These are phyloP conservation scores for Poeciliopsis retropinna DNA, from an alignment of 2,113 vertebrate species.

Conservation along the genomic window DNA sequence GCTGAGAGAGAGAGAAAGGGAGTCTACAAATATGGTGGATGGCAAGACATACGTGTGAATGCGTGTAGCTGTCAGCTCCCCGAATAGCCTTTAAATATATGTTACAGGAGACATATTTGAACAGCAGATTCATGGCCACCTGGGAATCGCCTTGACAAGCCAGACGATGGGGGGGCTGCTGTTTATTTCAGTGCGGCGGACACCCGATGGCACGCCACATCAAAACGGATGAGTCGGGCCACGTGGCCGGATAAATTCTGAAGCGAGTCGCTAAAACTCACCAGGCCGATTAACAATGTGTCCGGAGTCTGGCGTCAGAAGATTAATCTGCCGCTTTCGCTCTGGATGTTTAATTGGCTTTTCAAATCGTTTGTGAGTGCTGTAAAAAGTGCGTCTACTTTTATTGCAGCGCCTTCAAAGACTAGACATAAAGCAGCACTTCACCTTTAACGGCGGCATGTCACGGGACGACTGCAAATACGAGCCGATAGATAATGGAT, in stretches of 20 bases:
- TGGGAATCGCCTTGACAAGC: conserved; percentile 27
- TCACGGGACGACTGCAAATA: conserved; percentile 55
- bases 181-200: conserved; percentile 53
- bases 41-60: conserved; percentile 16
- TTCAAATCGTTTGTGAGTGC: conserved; percentile 74
- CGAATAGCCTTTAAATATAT: neutral
- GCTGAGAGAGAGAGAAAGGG: neutral
- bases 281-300: conserved; percentile 63
- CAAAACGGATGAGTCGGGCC: conserved; percentile 51
- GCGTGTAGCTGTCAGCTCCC: neutral
- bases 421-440: conserved; percentile 65
- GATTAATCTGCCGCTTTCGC: conserved; percentile 61
- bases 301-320: conserved; percentile 35
- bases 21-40: neutral
- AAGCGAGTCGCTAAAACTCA: conserved; percentile 57
- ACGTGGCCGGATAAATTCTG: conserved; percentile 71
- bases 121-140: neutral
- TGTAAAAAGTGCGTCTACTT: conserved; percentile 79
- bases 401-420: conserved; percentile 74
- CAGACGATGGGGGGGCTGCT: conserved; percentile 21
- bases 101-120: conserved; percentile 6
- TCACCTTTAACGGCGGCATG: conserved; percentile 54
- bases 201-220: conserved; percentile 46
- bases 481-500: conserved; percentile 59
- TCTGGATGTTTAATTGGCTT: conserved; percentile 58